Conservation (phyloP, 2,113 vertebrate species). For the Mionectes macconnelli region DNA sequence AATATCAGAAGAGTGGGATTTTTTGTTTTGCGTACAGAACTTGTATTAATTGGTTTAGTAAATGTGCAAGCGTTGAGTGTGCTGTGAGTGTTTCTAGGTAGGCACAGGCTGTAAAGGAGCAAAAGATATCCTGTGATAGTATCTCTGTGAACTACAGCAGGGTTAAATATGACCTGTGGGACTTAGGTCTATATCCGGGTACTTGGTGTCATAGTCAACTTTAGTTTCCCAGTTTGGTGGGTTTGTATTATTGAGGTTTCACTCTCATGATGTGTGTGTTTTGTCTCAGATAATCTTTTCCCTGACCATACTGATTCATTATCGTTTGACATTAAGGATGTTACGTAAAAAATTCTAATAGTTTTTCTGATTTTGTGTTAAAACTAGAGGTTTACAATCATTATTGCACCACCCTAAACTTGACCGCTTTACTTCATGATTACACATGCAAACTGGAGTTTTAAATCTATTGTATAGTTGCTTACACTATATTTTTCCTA, state of each 20-base stretch:
- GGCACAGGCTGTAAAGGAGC: background rate
- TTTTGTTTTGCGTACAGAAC: accelerated
- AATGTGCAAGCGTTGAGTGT: background rate
- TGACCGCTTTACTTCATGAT: background rate
- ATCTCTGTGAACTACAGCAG: background rate
- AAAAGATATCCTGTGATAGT: background rate
- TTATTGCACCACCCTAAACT: background rate
- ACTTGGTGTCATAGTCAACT: slow-evolving; percentile 10
- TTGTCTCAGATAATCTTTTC: background rate
- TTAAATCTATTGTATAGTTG: background rate
- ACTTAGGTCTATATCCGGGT: background rate
- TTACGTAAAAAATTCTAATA: background rate
- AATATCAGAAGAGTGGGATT: background rate
- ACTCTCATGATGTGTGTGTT: background rate
- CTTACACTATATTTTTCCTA: background rate
- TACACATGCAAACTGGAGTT: background rate
- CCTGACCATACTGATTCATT: background rate
- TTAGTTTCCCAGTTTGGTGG: slow-evolving; percentile 20
- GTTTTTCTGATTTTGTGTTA: background rate
- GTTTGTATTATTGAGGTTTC: slow-evolving; percentile 27
- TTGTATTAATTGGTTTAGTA: background rate
- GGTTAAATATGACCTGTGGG: background rate
- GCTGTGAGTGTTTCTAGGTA: background rate
- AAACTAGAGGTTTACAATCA: background rate
- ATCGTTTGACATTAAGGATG: background rate